Base-by-base conservation (phyloP, 2,888 invertebrate species). In the Epinotia bilunana region DNA sequence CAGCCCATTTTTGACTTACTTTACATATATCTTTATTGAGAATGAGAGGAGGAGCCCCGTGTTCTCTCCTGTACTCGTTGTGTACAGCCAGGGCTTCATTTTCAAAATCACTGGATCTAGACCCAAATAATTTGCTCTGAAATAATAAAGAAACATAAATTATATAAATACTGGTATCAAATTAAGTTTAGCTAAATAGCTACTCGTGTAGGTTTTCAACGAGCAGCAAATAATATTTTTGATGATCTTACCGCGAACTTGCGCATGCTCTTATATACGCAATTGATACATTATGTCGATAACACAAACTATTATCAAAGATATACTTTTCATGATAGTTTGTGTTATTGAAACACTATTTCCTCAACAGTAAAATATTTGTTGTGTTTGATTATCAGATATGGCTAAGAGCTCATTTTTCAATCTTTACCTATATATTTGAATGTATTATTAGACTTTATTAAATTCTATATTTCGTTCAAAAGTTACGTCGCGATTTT, bases 1-100 rank as follows among this genome's bases (percentile, higher is more conserved):
- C 95, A 0, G 96, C 96, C 97, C 97, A 97, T 87, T 96, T 95
- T 85, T 96, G 95, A 6, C 96, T 95, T 76, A 94, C 90, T 82
- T 95, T 94, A 82, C 95, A 95, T 43, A 97, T 91, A 90, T 96
- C 95, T 83, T 95, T 95, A 81, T 90, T 96, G 18, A 96, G 87
- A 71, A 95, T 93, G 78, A 95, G 85, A 2, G 95, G 90, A 18
- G 89, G 84, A 0, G 87, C 89, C 11, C 93, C 94, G 77, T 94
- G 94, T 18, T 95, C 93, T 77, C 86, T 81, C 80, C 94, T 87
- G 72, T 89, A 91, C 67, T 90, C 91, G 76, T 94, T 93, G 83
- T 94, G 93, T 0, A 89, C 84, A 79, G 92, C 90, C 63, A 94
- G 80, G 0, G 92, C 89, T 80, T 94, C 92, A 23, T 86, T 89